Evolutionary conservation across 64 coral and sea anemone species (phyloP).

Genomic region (Acropora tenuis): DNA sequence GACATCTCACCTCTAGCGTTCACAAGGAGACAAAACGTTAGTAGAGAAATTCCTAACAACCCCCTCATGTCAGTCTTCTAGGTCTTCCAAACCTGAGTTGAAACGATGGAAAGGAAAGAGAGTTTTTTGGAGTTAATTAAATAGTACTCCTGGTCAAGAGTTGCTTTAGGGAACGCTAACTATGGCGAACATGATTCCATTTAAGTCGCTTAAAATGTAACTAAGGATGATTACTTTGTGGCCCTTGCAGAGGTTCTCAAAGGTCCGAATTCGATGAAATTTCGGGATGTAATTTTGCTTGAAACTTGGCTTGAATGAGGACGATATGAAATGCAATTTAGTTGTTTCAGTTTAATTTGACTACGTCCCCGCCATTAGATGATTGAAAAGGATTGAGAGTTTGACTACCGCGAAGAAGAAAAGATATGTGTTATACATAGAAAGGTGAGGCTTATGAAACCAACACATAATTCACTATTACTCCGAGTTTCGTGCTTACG

Average conservation of each 20-base stretch:
- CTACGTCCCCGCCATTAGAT: too few relatives aligned
- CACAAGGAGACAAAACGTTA: conserved; percentile 44
- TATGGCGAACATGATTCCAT: too few relatives aligned
- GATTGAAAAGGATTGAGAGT: too few relatives aligned
- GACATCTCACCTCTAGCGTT: conserved; percentile 22
- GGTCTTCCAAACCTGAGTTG: conserved; percentile 19
- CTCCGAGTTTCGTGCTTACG: too few relatives aligned
- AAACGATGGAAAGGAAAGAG: background rate
- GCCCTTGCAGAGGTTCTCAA: background rate
- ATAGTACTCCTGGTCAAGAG: background rate
- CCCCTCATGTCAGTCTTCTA: conserved; percentile 41
- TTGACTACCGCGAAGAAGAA: too few relatives aligned
- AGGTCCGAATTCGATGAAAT: background rate
- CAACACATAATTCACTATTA: too few relatives aligned
- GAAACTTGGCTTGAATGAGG: too few relatives aligned
- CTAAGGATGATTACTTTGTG: background rate
- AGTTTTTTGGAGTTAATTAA: background rate
- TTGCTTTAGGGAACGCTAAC: background rate
- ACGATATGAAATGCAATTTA: too few relatives aligned
- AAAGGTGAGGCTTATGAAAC: too few relatives aligned
- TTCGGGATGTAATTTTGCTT: background rate
- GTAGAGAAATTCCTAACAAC: conserved; percentile 39
- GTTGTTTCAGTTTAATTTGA: too few relatives aligned
- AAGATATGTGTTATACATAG: too few relatives aligned
- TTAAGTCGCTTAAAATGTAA: too few relatives aligned